A percentile compares a stretch with the other conserved stretches of the same genome.
Evolutionary conservation across 2,888 invertebrate species (phyloP).

Genomic region (Sminthurides aquaticus): DNA sequence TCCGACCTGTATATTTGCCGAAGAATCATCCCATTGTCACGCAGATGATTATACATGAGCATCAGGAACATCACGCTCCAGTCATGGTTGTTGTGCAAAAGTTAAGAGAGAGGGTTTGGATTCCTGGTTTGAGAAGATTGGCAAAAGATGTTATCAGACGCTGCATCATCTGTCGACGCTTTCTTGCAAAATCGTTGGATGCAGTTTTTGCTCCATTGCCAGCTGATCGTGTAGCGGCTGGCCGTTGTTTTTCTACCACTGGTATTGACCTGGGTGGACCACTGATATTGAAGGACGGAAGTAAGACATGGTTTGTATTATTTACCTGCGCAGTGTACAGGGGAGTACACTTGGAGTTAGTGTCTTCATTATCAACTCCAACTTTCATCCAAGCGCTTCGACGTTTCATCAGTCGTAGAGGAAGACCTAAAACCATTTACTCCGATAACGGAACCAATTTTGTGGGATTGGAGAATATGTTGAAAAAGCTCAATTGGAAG

Average conservation of each 20-base stretch:
- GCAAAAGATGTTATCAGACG: not conserved
- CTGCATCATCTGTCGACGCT: not conserved
- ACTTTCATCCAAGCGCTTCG: constrained; percentile 44
- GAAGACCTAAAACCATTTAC: constrained; percentile 44
- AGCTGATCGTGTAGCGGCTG: constrained; percentile 42
- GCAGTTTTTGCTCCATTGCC: constrained; percentile 35
- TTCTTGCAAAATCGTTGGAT: not conserved
- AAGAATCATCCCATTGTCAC: not conserved
- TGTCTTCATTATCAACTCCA: constrained; percentile 43
- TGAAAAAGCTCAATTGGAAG: too few species aligned
- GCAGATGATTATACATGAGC: not conserved
- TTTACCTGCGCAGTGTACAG: constrained; percentile 47
- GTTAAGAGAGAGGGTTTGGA: not conserved
- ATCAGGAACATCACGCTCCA: not conserved
- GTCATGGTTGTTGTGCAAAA: not conserved
- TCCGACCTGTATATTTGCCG: not conserved
- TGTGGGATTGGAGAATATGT: constrained; percentile 32
- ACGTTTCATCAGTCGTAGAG: constrained; percentile 45
- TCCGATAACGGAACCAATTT: constrained; percentile 48
- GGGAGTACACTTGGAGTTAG: constrained; percentile 46
- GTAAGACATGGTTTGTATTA: constrained; percentile 45
- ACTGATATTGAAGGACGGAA: constrained; percentile 41
- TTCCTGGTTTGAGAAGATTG: not conserved
- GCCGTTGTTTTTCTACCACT: constrained; percentile 43
- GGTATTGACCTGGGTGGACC: constrained; percentile 47